Base-by-base conservation (phyloP, 2,113 vertebrate genomes). In the Peromyscus californicus region DNA sequence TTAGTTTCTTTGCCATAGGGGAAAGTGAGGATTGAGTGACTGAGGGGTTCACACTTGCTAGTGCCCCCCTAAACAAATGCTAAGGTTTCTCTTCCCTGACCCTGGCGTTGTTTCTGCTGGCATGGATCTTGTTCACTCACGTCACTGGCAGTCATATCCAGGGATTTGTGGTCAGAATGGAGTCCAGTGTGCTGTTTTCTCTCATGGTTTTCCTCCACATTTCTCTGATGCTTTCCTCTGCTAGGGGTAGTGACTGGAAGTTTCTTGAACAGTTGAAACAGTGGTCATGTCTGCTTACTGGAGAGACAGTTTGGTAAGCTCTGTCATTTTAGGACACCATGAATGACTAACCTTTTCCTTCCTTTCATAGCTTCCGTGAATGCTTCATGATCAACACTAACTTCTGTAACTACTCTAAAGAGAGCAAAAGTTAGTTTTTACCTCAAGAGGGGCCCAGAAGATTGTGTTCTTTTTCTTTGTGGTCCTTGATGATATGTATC, bases 91-190 rank as follows among this genome's bases (percentile, higher is more conserved):
- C 48, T 57, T 75, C 42, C 16, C 33, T 69, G 22, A 33, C 33
- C 48, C 33, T 69, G 33, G 17, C 42, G 39, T 84, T 95, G n/a
- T 94, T 98, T 95, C 94, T 96, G 4, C 63, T 97, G 97, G 97
- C 93, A 26, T 45, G 26, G 65, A 22, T 65, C 29, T 92, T n/a
- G 11, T 51, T 96, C 96, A 89, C 29, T 76, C 89, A 75, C 91
- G 89, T 97, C 96, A 97, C 26, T 70, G 91, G 54, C 24, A 93
- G 51, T 45, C 57, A 86, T 93, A 80, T 93, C 91, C 87, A 96
- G 89, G 95, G 93, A 97, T 87, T 80, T 97, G 97, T 97, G 97
- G 97, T 97, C 42, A 76, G 94, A 86, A 96, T 17, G 7, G 39
- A 97, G 96, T 90, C 83, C 31, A 76, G n/a, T 36, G 3, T 92